Conservation (phyloP, 2,113 vertebrate species). For the Aix galericulata region DNA sequence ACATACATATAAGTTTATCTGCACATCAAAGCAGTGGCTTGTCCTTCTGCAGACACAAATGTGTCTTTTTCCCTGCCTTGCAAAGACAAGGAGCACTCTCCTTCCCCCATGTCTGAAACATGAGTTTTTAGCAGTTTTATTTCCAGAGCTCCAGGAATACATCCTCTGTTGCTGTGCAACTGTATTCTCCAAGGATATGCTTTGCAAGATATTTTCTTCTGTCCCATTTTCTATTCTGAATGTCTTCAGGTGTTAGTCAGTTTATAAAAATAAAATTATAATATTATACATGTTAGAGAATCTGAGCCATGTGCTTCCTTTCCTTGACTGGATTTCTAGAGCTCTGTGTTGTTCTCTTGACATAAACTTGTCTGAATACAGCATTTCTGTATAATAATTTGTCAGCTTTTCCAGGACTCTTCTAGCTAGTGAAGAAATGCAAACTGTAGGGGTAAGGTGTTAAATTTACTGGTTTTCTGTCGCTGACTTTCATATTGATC, state of each 20-base stretch:
- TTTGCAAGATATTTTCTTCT: neutral
- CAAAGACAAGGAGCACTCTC: neutral
- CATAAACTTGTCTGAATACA: neutral
- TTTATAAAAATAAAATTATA: slow-evolving; percentile 1
- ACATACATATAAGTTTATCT: neutral
- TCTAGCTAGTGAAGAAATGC: neutral
- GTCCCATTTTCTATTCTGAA: slow-evolving; percentile 23
- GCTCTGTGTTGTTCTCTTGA: neutral
- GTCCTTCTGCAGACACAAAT: neutral
- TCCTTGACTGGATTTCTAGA: neutral
- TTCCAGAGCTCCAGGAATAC: slow-evolving; percentile 16
- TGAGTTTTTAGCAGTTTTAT: neutral
- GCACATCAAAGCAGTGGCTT: neutral
- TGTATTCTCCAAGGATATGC: neutral
- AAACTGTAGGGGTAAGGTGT: neutral
- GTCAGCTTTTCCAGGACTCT: neutral
- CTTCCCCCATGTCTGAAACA: neutral
- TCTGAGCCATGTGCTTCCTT: neutral
- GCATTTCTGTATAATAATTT: neutral
- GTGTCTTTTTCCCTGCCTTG: neutral
- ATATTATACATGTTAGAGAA: neutral
- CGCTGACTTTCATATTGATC: slow-evolving; percentile 11
- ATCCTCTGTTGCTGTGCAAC: neutral
- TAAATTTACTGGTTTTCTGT: neutral
- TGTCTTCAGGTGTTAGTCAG: neutral